Conservation (phyloP, 2,888 invertebrate species). For the Drosophila demipolita region DNA sequence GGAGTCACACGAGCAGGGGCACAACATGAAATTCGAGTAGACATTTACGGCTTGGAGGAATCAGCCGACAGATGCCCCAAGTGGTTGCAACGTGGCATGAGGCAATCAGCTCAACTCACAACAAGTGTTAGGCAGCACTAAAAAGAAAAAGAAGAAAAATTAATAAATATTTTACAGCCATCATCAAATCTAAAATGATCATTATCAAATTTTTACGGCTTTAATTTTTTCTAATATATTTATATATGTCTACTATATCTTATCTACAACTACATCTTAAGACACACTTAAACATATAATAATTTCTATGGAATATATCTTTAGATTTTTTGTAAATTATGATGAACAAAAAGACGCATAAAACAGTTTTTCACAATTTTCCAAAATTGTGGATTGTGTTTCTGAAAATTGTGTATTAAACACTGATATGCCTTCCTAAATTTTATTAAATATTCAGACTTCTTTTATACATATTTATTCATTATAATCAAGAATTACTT, state of each 20-base stretch:
- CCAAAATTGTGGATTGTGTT: neutral
- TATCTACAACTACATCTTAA: neutral
- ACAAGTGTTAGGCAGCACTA: neutral
- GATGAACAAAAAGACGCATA: neutral
- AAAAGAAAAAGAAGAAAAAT: neutral
- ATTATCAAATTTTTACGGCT: neutral
- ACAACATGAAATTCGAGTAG: slow-evolving; percentile 60
- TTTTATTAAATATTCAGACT: neutral
- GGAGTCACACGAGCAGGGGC: slow-evolving; percentile 18
- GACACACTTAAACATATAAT: neutral
- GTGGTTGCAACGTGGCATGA: neutral
- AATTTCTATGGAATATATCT: neutral
- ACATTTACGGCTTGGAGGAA: slow-evolving; percentile 23
- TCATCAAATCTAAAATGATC: neutral
- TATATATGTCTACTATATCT: neutral
- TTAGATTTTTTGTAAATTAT: neutral
- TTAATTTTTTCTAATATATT: neutral
- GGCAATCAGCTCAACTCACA: neutral
- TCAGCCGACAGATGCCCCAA: slow-evolving; percentile 1
- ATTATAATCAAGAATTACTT: neutral
- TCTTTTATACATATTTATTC: neutral
- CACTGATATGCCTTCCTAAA: no score
- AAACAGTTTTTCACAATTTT: neutral
- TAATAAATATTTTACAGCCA: neutral
- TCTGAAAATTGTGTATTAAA: neutral